Percentiles rank a stretch among this genome's conserved stretches.
phyloP scores from a whole-genome alignment of 2,888 invertebrate species.

The Leptopilina syphax region DNA sequence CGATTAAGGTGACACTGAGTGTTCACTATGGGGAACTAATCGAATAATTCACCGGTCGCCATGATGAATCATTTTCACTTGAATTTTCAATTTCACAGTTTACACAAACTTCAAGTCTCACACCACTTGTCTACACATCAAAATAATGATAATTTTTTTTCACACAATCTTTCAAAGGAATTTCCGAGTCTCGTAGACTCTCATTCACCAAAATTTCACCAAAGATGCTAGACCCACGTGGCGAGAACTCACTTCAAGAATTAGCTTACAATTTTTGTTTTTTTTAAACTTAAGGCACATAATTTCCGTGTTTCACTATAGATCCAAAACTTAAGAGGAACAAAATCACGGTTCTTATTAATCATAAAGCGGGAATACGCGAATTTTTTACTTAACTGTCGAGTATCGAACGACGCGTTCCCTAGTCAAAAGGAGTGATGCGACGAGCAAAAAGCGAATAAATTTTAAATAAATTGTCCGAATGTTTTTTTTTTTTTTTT shows the following conservation, averaged over 20 bases:
- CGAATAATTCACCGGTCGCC: no score
- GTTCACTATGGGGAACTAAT: no score
- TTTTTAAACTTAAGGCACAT: background rate
- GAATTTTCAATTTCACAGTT: no score
- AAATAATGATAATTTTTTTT: no score
- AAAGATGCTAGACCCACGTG: slow-evolving; percentile 3
- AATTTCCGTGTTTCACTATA: background rate
- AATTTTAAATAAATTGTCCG: background rate
- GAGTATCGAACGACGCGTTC: background rate
- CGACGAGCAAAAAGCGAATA: background rate
- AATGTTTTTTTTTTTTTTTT: no score
- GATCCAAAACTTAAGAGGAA: background rate
- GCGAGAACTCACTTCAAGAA: background rate
- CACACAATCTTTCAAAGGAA: no score
- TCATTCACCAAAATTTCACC: background rate
- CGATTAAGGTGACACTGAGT: no score
- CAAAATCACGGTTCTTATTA: background rate
- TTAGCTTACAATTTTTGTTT: no score
- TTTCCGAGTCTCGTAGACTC: no score
- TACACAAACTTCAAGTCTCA: no score
- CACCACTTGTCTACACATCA: no score
- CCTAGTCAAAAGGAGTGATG: background rate
- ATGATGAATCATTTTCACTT: no score
- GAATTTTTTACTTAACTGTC: background rate
- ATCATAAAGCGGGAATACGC: background rate